A percentile compares a stretch with the other conserved stretches of the same genome.
phyloP scores from a whole-genome alignment of 2,113 vertebrate genomes.

The Lasiurus borealis region DNA sequence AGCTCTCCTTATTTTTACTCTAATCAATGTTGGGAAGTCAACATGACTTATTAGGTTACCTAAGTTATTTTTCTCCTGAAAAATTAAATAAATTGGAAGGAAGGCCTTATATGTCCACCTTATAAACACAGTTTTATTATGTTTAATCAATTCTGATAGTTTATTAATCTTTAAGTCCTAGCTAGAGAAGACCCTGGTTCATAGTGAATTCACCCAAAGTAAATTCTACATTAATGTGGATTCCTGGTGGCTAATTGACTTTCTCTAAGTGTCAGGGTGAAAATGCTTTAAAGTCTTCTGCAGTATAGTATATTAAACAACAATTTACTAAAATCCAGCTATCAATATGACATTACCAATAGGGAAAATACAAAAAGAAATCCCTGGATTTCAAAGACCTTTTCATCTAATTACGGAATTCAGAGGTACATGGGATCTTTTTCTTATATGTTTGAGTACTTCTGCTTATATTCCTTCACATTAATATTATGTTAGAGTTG shows the following conservation, averaged over 20 bases:
- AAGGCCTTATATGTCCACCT: not conserved
- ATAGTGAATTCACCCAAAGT: not conserved
- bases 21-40: not conserved
- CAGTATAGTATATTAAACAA: not conserved
- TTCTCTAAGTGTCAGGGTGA: not conserved
- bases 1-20: not conserved
- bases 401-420: not conserved
- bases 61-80: slow-evolving; percentile 26
- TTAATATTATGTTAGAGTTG: not conserved
- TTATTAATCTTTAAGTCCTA: not conserved
- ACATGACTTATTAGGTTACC: not conserved
- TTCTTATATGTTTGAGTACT: not conserved
- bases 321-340: slow-evolving; percentile 16
- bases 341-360: not conserved
- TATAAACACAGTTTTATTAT: not conserved
- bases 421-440: not conserved
- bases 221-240: not conserved
- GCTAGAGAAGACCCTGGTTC: not conserved
- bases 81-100: slow-evolving; percentile 9
- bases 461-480: not conserved
- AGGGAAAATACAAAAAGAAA: not conserved
- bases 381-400: not conserved
- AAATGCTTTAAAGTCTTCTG: not conserved
- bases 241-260: not conserved
- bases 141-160: not conserved